These are phyloP conservation scores for Dysdera silvatica DNA, from an alignment of 1,140 invertebrate genomes.

Conservation along the genomic window DNA sequence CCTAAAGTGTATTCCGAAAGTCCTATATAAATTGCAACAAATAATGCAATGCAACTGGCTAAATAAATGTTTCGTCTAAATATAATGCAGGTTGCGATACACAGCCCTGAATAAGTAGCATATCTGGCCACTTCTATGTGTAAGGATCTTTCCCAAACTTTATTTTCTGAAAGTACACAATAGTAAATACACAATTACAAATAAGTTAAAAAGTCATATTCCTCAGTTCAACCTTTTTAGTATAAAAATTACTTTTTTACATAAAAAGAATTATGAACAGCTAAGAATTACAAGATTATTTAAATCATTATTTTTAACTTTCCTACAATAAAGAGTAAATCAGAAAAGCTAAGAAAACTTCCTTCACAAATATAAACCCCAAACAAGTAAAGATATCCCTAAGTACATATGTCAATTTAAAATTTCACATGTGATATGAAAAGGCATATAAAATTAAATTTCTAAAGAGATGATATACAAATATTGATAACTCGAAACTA, in stretches of 20 bases:
- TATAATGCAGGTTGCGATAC: constrained; percentile 70
- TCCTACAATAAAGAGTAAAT: no score
- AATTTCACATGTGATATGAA: no score
- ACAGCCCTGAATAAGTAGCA: constrained; percentile 67
- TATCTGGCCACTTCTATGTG: constrained; percentile 60
- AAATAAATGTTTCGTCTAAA: constrained; percentile 63
- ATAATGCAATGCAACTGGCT: constrained; percentile 61
- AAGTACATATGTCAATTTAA: no score
- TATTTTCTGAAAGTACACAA: constrained; percentile 45
- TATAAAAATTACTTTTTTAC: not conserved
- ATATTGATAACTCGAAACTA: no score
- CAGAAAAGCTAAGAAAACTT: no score
- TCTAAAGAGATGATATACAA: no score
- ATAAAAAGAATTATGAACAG: not conserved
- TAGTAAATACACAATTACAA: constrained; percentile 7
- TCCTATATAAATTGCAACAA: constrained; percentile 66
- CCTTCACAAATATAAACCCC: no score
- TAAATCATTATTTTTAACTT: not conserved
- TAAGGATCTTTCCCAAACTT: constrained; percentile 42
- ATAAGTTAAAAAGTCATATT: constrained; percentile 12
- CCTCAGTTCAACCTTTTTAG: not conserved
- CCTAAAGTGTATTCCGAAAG: constrained; percentile 59
- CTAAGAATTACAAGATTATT: not conserved
- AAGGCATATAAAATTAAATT: no score
- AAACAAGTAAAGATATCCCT: no score